A percentile compares a stretch with the other conserved stretches of the same genome.
Evolutionary conservation across 1,140 invertebrate genomes (phyloP).

Genomic region (Pseudomyrmex concolor): DNA sequence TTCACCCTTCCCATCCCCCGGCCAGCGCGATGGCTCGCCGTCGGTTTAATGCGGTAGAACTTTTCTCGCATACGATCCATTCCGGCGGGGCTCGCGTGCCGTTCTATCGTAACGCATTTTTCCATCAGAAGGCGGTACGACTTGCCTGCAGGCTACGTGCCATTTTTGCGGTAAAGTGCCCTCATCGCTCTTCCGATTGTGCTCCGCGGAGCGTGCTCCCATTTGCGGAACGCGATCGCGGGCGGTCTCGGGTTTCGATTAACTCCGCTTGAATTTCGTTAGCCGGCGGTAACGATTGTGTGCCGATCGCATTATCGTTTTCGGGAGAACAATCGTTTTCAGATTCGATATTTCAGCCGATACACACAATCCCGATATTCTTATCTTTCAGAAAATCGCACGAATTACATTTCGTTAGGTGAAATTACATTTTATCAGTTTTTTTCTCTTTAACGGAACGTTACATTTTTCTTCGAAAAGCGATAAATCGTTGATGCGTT

Average conservation of each 20-base stretch:
- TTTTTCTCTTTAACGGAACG: too few relatives aligned
- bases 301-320: slow-evolving; percentile 26
- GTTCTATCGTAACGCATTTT: slow-evolving; percentile 79
- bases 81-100: slow-evolving; percentile 71
- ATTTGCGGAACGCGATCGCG: slow-evolving; percentile 70
- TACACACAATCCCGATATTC: too few relatives aligned
- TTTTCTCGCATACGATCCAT: slow-evolving; percentile 72
- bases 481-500: background rate
- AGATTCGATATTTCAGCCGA: slow-evolving; percentile 5
- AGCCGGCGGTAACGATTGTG: slow-evolving; percentile 4
- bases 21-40: slow-evolving; percentile 60
- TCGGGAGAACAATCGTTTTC: background rate
- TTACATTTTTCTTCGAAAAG: too few relatives aligned
- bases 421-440: too few relatives aligned
- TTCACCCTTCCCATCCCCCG: too few relatives aligned
- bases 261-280: slow-evolving; percentile 31
- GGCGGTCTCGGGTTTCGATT: slow-evolving; percentile 56
- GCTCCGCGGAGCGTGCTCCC: slow-evolving; percentile 53
- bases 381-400: too few relatives aligned
- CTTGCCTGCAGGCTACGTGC: slow-evolving; percentile 65
- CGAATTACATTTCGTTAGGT: too few relatives aligned
- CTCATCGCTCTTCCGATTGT: slow-evolving; percentile 69
- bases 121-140: slow-evolving; percentile 69
- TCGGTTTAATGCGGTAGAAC: slow-evolving; percentile 75
- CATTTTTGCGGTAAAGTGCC: slow-evolving; percentile 69